Percentiles rank a stretch among this genome's conserved stretches.
Conservation (phyloP, 2,797 vertebrate genomes). For the Microhierax caerulescens region DNA sequence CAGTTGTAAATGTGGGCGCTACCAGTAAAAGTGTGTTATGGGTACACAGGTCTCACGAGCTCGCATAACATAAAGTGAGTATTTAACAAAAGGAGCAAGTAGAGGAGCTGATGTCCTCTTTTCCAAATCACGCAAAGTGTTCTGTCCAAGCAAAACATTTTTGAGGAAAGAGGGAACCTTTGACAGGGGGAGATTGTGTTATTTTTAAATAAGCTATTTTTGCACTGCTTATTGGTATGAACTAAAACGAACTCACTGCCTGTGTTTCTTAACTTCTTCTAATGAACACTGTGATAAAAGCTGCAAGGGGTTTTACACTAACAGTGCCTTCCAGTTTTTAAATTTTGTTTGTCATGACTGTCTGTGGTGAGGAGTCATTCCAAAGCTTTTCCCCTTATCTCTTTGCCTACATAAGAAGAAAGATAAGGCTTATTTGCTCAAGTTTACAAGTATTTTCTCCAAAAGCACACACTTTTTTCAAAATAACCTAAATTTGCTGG, state of each 20-base stretch:
- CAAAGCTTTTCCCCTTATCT: slow-evolving; percentile 37
- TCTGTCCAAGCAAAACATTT: not conserved
- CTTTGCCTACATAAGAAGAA: not conserved
- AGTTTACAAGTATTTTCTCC: not conserved
- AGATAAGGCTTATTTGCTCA: not conserved
- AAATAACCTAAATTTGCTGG: not conserved
- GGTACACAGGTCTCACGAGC: not conserved
- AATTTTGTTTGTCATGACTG: slow-evolving; percentile 1
- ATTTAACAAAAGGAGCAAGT: not conserved
- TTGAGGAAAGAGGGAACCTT: not conserved
- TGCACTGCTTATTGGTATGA: slow-evolving; percentile 38
- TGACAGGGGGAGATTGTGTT: not conserved
- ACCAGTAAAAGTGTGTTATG: not conserved
- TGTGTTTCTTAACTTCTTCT: slow-evolving; percentile 30
- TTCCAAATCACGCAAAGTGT: not conserved
- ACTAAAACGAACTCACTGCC: slow-evolving; percentile 41
- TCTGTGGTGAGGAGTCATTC: slow-evolving; percentile 41
- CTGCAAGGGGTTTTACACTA: slow-evolving; percentile 34
- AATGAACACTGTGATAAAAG: slow-evolving; percentile 62
- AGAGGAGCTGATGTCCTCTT: not conserved
- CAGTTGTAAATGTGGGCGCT: not conserved
- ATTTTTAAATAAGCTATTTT: slow-evolving; percentile 34
- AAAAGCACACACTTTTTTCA: slow-evolving; percentile 10
- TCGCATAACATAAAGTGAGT: not conserved
- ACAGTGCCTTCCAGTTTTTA: slow-evolving; percentile 60